Base-by-base conservation (phyloP, 2,797 vertebrate species). In the Tragopan temminckii region DNA sequence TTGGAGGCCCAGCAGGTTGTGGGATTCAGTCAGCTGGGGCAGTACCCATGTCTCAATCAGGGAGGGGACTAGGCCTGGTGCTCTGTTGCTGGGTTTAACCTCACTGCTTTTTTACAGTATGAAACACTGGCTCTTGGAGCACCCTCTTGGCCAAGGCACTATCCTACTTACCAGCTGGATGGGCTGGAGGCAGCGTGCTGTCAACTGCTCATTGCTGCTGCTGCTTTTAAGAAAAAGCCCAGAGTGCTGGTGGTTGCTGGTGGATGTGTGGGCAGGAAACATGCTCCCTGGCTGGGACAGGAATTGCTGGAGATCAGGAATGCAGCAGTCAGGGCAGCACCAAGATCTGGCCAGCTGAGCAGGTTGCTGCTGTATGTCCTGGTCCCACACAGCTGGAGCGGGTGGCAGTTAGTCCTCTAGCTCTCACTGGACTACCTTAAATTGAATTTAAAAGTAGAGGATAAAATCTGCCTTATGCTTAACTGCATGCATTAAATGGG, bases 371-470 rank as follows among this genome's bases (percentile, higher is more conserved):
- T 8, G 8, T 64, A 84, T 82, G 35, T 57, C 75, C 67, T 74
- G 57, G 64, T 68, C 61, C 76, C 59, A 75, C 66, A 43, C 84
- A 78, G 88, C 91, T 94, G 72, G 80, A 43, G 57, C 0, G 0
- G 19, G 24, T 5, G 4, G 33, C 72, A 93, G 43, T 67, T 78
- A 72, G 53, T 87, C 36, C 46, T 83, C 11, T 4, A 42, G 48
- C 59, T 91, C 63, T 84, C 80, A 35, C 85, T 94, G 57, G 83
- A 50, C 88, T 88, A 80, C 90, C 93, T 96, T 87, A 96, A 94
- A 88, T 86, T 90, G 33, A 64, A 94, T 90, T 92, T 87, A 8
- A 88, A 91, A 83, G 25, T 70, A 38, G 77, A 88, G 82, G 72
- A 55, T 23, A 50, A 80, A 93, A 70, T 53, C 78, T 77, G 57